Evolutionary conservation across 2,797 vertebrate species (phyloP), one percentile per base, ranked within the genome.

Genomic region (Schizothorax lantsangensis): DNA sequence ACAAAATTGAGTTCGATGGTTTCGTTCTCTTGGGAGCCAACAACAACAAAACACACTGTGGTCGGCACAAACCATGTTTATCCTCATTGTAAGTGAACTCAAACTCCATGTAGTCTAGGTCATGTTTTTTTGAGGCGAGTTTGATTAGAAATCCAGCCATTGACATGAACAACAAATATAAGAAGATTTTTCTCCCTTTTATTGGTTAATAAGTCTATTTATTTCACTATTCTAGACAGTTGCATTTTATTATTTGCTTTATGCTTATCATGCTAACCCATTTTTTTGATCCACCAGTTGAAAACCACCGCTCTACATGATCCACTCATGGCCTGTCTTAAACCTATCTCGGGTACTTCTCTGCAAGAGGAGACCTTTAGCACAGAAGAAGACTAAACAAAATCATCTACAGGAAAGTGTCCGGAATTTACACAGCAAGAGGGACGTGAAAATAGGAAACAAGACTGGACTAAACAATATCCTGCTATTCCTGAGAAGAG

Each of bases 331-430:
- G 74, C 33, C 81, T 83, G 47, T 81, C 52, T 86, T 79, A 43
- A 77, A 38, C 83, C 26, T 66, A 78, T 73, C 64, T 79, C 12
- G 47, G 9, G 66, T 84, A 38, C 62, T 66, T 83, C 40, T 47
- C 62, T 83, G 81, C 26, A 45, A 79, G 62, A 80, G 40, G 57
- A 84, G 80, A 85, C 2, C 81, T 38, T 77, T 62, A 54, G 79
- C 74, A 71, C 47, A 88, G 79, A 17, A 74, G 23, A 75, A 91
- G 85, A 91, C 90, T 89, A 90, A 92, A 92, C 86, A 91, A 90
- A 91, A 88, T 85, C 40, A 90, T 87, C 80, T 64, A 89, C 84
- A 79, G 62, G 72, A 86, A 77, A 84, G 71, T 26, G 66, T 83
- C 30, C 36, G 52, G 74, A 54, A 88, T 79, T 84, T 86, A 75